These are phyloP conservation scores for Heliopora coerulea DNA, from an alignment of 92 coral and sea anemone genomes.

Conservation along the genomic window DNA sequence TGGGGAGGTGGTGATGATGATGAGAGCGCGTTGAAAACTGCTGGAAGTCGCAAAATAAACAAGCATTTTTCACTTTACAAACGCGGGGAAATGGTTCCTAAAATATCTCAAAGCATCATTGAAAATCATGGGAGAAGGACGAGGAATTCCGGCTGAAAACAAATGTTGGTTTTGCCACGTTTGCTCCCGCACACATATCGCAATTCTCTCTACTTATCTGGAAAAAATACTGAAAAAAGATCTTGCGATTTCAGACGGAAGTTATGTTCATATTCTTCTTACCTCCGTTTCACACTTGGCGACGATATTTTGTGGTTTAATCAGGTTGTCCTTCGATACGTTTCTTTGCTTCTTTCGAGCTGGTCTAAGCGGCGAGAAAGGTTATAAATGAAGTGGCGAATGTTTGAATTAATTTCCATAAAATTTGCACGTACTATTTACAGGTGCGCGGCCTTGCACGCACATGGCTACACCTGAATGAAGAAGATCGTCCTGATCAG, in stretches of 20 bases:
- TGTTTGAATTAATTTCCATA: constrained; percentile 42
- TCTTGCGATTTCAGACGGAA: constrained; percentile 2
- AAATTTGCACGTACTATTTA: constrained; percentile 29
- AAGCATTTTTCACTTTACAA: not conserved
- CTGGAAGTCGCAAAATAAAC: not conserved
- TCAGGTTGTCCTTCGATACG: not conserved
- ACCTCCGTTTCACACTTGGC: constrained; percentile 11
- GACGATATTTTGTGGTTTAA: not conserved
- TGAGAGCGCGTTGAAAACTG: not conserved
- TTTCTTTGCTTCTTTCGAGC: constrained; percentile 7
- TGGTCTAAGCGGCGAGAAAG: constrained; percentile 26
- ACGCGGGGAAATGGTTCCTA: not conserved
- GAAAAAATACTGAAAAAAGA: constrained; percentile 10
- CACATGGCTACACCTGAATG: not conserved
- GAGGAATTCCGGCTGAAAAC: not conserved
- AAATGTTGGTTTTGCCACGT: constrained; percentile 16
- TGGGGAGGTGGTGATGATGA: not conserved
- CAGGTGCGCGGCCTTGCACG: constrained; percentile 12
- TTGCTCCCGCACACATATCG: constrained; percentile 30
- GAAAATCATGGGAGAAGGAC: not conserved
- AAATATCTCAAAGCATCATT: not conserved
- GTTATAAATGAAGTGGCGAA: constrained; percentile 25
- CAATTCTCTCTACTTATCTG: constrained; percentile 1
- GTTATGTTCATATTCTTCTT: not conserved
- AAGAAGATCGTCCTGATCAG: not conserved